phyloP scores from a whole-genome alignment of 2,113 vertebrate species.

The Corapipo altera region DNA sequence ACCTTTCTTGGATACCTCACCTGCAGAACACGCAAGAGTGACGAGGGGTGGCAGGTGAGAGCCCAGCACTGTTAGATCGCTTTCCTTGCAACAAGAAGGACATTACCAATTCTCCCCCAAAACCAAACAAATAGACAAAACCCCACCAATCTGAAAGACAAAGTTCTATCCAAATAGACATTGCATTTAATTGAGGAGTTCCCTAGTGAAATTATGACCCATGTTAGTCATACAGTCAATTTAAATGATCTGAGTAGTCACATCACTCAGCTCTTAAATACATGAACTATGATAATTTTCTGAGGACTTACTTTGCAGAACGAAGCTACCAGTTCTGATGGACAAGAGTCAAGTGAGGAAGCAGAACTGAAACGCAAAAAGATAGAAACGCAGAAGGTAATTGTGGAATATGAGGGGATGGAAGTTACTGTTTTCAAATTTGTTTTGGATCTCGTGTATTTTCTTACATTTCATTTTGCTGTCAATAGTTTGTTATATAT shows the following conservation, averaged over 20 bases:
- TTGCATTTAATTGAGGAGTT: background rate
- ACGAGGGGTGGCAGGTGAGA: background rate
- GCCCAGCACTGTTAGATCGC: background rate
- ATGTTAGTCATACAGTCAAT: background rate
- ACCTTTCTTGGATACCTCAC: background rate
- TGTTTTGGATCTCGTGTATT: background rate
- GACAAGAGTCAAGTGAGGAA: constrained; percentile 86
- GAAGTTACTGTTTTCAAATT: background rate
- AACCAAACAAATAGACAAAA: background rate
- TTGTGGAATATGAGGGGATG: background rate
- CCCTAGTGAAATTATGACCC: background rate
- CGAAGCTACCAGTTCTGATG: constrained; percentile 77
- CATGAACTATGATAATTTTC: background rate
- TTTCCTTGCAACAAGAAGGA: background rate
- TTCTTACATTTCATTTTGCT: background rate
- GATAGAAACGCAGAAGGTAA: constrained; percentile 88
- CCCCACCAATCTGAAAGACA: background rate
- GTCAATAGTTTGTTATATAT: background rate
- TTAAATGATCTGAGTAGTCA: background rate
- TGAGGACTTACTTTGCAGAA: constrained; percentile 64
- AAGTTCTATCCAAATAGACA: background rate
- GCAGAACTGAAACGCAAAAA: constrained; percentile 85
- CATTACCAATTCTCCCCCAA: background rate
- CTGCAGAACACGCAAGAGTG: background rate
- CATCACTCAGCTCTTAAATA: background rate